Evolutionary conservation across 2,888 invertebrate genomes (phyloP), one percentile per base, ranked within the genome.

Genomic region (Nemoura dubitans): DNA sequence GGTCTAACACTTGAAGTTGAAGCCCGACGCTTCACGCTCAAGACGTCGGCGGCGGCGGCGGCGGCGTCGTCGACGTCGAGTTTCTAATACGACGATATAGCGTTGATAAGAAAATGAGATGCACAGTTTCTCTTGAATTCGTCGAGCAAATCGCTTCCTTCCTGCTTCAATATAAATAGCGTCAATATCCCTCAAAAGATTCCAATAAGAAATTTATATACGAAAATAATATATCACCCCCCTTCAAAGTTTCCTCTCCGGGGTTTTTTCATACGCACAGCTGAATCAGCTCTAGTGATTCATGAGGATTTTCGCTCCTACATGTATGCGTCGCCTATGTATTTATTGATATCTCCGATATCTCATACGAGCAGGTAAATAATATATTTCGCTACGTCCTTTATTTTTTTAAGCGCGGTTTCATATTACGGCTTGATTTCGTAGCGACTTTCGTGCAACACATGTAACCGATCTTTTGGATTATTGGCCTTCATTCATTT

Each of bases 241-340:
- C 81, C 81, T 30, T 81, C 21, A 29, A 81, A 81, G 30, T 29
- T 81, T 81, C 30, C 78, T 16, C 25, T 21, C 10, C 78, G 5
- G 26, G 78, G n/a, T 78, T 28, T 78, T 78, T 78, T 78, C 28
- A 3, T 78, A 30, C 30, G 28, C 30, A 30, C 30, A 81, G 81
- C 30, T 81, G 81, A 81, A 30, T 81, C 81, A 81, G 81, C 26
- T 78, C 81, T 81, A n/a, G 30, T 81, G 81, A 81, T 81, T 81
- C 81, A 81, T 81, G 81, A 81, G 30, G n/a, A 59, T 59, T 59
- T 59, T 28, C 30, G 26, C 30, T 81, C 29, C 81, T 6, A 10
- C 30, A n/a, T n/a, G n/a, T n/a, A n/a, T n/a, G 7, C 81, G 2
- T 3, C 16, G 81, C 30, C 36, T 29, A 81, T 81, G 27, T 28